Evolutionary conservation across 2,797 vertebrate genomes (phyloP), one percentile per base, ranked within the genome.

Genomic region (Phyllotis vaccarum): DNA sequence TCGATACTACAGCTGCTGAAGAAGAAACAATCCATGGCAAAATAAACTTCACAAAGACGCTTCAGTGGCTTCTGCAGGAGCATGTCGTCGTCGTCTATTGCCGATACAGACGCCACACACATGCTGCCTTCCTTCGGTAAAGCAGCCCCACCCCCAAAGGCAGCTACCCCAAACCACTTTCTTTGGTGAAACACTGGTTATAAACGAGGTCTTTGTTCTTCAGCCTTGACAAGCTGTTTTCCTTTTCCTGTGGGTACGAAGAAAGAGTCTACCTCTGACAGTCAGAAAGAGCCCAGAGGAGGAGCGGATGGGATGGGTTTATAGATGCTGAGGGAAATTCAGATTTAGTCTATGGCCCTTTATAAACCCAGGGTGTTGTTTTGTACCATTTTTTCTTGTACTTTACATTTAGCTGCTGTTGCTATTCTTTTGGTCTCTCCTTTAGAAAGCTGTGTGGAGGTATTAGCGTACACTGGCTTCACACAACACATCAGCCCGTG

Each of bases 1-100:
- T 99, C 98, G 98, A 98, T 99, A 98, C 98, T 96, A 96, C 97
- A 98, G 98, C 98, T 96, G 96, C 98, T n/a, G 64, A 81, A 72
- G 78, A 91, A 90, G 89, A 80, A 90, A 80, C 76, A 90, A 68
- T n/a, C 89, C 89, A 34, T 98, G 76, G 92, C 87, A 60, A n/a
- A 80, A 56, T 81, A 70, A 81, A 70, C 89, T 70, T 56, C 10
- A n/a, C 76, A 56, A 56, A 66, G 97, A 97, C 64, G 97, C 97
- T 91, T 43, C 60, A 90, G 93, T 87, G 72, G 91, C 92, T 97
- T 94, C 98, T 93, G 68, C 37, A 74, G 97, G 90, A 93, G 24
- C 96, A 89, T 49, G 82, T 14, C 58, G 78, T 14, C 58, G 78
- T 91, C 83, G 58, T 94, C 97, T 89, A 83, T 95, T 58, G 96